Evolutionary conservation across 2,888 invertebrate genomes (phyloP).

Genomic region (Plagodis pulveraria): DNA sequence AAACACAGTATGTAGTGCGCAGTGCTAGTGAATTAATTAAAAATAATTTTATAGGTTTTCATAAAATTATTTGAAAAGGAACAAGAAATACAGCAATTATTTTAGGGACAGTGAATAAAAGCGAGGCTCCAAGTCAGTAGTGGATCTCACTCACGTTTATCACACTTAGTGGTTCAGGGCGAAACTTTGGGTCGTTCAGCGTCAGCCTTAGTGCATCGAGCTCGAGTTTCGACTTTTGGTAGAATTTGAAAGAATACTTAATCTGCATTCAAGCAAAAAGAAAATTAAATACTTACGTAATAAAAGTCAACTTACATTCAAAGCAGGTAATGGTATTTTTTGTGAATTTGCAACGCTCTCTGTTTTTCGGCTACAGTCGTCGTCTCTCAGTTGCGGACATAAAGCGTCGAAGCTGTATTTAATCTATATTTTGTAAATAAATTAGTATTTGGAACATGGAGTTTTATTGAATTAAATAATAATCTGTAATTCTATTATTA

Average conservation of each 20-base stretch:
- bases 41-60: too few species aligned
- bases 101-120: constrained; percentile 24
- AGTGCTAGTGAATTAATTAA: too few species aligned
- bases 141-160: constrained; percentile 87
- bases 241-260: constrained; percentile 88
- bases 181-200: constrained; percentile 85
- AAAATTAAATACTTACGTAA: constrained; percentile 38
- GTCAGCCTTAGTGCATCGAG: constrained; percentile 83
- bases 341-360: constrained; percentile 78
- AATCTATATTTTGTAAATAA: constrained; percentile 82
- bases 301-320: constrained; percentile 87
- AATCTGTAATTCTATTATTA: too few species aligned
- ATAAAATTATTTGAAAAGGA: too few species aligned
- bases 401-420: constrained; percentile 90
- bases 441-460: constrained; percentile 4
- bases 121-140: constrained; percentile 46
- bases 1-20: too few species aligned
- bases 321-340: constrained; percentile 89
- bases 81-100: too few species aligned
- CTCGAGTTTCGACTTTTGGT: constrained; percentile 86
- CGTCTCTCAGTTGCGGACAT: constrained; percentile 87
- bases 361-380: constrained; percentile 86
- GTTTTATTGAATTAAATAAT: too few species aligned
- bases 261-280: constrained; percentile 81
- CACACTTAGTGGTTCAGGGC: constrained; percentile 86